Evolutionary conservation across 2,797 vertebrate species (phyloP).

Genomic region (Coluber constrictor): DNA sequence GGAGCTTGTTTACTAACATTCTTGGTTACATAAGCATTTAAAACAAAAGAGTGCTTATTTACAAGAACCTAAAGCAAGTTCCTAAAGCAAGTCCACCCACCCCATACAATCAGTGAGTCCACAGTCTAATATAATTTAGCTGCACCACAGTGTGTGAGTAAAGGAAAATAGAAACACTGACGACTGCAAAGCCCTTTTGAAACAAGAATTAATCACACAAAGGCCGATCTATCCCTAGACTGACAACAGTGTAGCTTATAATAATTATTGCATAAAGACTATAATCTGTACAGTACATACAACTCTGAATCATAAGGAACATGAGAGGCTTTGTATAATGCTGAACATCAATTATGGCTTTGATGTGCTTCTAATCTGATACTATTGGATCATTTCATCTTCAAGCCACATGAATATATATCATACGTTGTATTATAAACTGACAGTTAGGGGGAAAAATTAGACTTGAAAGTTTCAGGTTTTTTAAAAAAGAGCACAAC

Average conservation of each 20-base stretch:
- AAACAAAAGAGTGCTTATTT: neutral
- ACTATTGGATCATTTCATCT: slow-evolving; percentile 33
- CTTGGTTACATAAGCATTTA: neutral
- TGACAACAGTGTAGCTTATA: slow-evolving; percentile 22
- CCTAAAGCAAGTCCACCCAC: neutral
- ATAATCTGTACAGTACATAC: slow-evolving; percentile 25
- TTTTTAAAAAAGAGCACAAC: neutral
- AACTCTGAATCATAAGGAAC: slow-evolving; percentile 56
- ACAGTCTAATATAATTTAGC: neutral
- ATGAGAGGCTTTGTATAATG: slow-evolving; percentile 51
- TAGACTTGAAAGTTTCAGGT: slow-evolving; percentile 8
- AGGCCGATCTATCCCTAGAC: slow-evolving; percentile 51
- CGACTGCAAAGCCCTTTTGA: slow-evolving; percentile 58
- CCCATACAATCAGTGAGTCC: neutral
- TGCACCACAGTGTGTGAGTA: neutral
- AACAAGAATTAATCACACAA: slow-evolving; percentile 53
- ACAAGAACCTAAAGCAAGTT: neutral
- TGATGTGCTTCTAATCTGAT: slow-evolving; percentile 40
- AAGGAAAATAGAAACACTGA: slow-evolving; percentile 37
- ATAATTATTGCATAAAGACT: slow-evolving; percentile 44
- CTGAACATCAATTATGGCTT: slow-evolving; percentile 32
- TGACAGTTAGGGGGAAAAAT: slow-evolving; percentile 31
- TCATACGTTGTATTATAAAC: slow-evolving; percentile 14
- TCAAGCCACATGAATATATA: slow-evolving; percentile 13
- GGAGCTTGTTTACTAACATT: neutral